A percentile compares a stretch with the other conserved stretches of the same genome.
These are phyloP conservation scores for Phoenicopterus ruber DNA, from an alignment of 2,113 vertebrate genomes.

Conservation along the genomic window DNA sequence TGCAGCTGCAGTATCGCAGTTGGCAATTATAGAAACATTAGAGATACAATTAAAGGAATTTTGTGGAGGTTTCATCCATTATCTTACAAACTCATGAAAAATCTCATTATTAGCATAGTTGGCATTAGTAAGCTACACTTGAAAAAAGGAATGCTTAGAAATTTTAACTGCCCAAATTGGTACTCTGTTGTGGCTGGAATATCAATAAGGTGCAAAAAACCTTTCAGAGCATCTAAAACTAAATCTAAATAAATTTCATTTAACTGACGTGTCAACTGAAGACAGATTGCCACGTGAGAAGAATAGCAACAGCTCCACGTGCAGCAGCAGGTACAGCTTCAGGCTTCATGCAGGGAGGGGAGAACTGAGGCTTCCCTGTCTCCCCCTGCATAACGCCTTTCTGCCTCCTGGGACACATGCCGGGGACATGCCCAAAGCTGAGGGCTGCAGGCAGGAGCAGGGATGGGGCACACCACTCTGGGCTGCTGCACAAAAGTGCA, in stretches of 20 bases:
- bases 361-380: neutral
- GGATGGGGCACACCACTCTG: neutral
- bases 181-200: neutral
- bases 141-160: neutral
- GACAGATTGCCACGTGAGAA: neutral
- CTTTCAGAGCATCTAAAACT: neutral
- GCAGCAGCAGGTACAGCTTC: neutral
- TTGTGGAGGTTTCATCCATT: neutral
- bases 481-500: neutral
- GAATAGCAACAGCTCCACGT: neutral
- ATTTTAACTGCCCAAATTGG: neutral
- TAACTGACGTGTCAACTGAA: neutral
- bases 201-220: neutral
- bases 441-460: accelerated
- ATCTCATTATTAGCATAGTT: neutral
- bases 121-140: neutral
- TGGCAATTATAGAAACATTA: neutral
- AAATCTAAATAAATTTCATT: neutral
- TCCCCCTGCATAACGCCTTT: accelerated
- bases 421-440: neutral
- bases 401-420: neutral
- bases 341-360: neutral
- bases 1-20: neutral
- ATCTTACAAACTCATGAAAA: neutral
- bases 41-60: neutral